Base-by-base conservation (phyloP, 2,888 invertebrate species). In the Sarcophaga carnaria region DNA sequence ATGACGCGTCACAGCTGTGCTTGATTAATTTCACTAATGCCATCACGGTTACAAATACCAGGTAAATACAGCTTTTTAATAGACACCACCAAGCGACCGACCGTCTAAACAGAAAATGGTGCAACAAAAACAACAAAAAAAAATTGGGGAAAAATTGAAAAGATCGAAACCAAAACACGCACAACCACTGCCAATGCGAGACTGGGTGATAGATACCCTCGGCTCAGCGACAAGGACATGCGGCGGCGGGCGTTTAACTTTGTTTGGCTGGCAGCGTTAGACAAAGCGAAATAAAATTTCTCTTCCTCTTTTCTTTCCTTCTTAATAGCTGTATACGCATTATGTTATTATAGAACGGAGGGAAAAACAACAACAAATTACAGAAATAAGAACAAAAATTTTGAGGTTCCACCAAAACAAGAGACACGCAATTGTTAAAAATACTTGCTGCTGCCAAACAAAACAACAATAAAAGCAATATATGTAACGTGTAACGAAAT, bases 11-110 rank as follows among this genome's bases (percentile, higher is more conserved):
- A 81, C 89, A 89, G 88, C 88, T 89, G 89, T 88, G 86, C 81
- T 87, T 88, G 88, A 89, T 89, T 89, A 89, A 88, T 88, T 89
- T 74, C 85, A 77, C 83, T 85, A 86, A 88, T 84, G 66, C 83
- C 78, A 78, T 84, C 71, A 71, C 76, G 59, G 49, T 22, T 64
- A 54, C n/a, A 62, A 71, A 25, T 66, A 75, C 76, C 71, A 85
- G 71, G 54, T 76, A 76, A 85, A 64, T 27, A 80, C 80, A 85
- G 62, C 76, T 77, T 78, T 83, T 77, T 77, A 80, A 78, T 76
- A 82, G 45, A 85, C 76, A 79, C 8, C 64, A 81, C 54, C 63
- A 14, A 64, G 1, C 14, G 12, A 74, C 37, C 37, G 37, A 37
- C 37, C 8, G 37, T 37, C 37, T 37, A 37, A 37, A 37, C 10